phyloP scores from a whole-genome alignment of 2,797 vertebrate species.

The Alfaro cultratus region DNA sequence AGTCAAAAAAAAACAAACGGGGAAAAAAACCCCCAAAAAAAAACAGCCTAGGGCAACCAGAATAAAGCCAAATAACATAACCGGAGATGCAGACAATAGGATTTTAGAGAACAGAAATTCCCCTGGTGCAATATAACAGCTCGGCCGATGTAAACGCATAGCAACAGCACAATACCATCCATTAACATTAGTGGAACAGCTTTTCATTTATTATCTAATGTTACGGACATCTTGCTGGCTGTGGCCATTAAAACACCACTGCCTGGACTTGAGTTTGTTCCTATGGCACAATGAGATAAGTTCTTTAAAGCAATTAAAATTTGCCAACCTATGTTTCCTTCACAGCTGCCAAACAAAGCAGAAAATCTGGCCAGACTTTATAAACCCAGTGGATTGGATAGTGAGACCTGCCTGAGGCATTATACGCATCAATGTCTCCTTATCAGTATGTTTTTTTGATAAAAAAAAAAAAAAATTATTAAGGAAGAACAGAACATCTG shows the following conservation, averaged over 20 bases:
- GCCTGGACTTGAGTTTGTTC: background rate
- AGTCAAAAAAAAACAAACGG: slow-evolving; percentile 5
- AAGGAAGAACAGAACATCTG: background rate
- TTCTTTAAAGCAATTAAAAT: slow-evolving; percentile 1
- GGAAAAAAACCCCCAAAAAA: too few species aligned
- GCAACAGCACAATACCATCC: slow-evolving; percentile 5
- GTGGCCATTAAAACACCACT: background rate
- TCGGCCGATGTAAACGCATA: slow-evolving; percentile 21
- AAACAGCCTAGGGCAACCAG: slow-evolving; percentile 52
- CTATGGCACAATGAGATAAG: background rate
- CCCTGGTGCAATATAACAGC: slow-evolving; percentile 28
- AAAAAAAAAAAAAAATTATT: background rate
- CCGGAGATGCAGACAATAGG: slow-evolving; percentile 40
- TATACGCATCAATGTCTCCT: background rate
- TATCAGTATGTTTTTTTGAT: background rate
- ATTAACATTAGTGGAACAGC: slow-evolving; percentile 14
- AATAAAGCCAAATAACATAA: slow-evolving; percentile 39
- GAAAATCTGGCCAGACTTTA: slow-evolving; percentile 5
- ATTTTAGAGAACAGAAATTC: slow-evolving; percentile 40
- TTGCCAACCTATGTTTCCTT: background rate
- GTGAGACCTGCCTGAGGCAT: background rate
- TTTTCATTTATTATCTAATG: background rate
- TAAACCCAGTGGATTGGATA: background rate
- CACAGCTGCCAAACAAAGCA: slow-evolving; percentile 15
- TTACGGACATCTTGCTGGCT: background rate